Conservation (phyloP, 2,888 invertebrate genomes). For the Callosobruchus maculatus region DNA sequence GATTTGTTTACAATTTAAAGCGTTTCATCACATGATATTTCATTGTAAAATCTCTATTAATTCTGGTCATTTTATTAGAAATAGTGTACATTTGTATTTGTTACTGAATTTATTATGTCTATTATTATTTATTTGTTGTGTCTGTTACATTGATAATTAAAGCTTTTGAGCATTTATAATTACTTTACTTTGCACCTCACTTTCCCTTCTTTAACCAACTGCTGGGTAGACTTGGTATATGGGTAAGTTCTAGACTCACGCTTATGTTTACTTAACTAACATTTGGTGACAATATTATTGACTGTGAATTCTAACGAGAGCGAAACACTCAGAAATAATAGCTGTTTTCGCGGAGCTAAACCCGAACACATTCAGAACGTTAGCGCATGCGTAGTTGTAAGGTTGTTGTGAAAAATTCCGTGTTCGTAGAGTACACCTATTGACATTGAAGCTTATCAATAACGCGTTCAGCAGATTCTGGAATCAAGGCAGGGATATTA, state of each 20-base stretch:
- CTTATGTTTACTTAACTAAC: not conserved
- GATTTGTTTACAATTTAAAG: not conserved
- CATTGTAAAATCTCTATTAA: conserved; percentile 11
- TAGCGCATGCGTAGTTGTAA: too few relatives aligned
- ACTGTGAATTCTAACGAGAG: too few relatives aligned
- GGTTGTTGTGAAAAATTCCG: too few relatives aligned
- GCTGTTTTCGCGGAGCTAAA: too few relatives aligned
- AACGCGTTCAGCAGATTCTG: too few relatives aligned
- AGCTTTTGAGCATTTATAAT: conserved; percentile 39
- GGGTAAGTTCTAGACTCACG: not conserved
- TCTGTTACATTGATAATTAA: conserved; percentile 40
- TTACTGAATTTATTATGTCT: conserved; percentile 30
- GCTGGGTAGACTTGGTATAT: not conserved
- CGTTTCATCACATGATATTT: not conserved
- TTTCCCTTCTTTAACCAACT: conserved; percentile 17
- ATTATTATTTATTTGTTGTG: conserved; percentile 41
- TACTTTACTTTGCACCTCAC: conserved; percentile 25
- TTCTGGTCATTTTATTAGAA: conserved; percentile 29
- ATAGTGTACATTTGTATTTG: conserved; percentile 30
- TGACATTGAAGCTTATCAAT: not conserved
- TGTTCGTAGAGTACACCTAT: not conserved
- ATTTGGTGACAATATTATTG: too few relatives aligned
- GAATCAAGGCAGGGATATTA: too few relatives aligned
- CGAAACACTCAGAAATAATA: too few relatives aligned
- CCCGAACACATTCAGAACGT: too few relatives aligned